Percentiles rank a stretch among this genome's conserved stretches.
Evolutionary conservation across 2,797 vertebrate genomes (phyloP).

Genomic region (Pseudochirops corinnae): DNA sequence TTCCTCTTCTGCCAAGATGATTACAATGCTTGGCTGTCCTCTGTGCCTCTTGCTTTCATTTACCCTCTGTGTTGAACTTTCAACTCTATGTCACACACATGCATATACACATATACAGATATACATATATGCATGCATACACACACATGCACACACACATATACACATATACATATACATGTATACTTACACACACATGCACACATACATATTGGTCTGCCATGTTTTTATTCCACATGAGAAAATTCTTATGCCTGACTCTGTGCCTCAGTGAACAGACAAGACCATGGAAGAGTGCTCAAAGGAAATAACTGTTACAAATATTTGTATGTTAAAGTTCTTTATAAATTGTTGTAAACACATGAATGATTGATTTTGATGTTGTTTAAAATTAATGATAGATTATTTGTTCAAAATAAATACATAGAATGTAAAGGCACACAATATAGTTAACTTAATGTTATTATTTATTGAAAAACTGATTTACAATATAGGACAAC

Average conservation of each 20-base stretch:
- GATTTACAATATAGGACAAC: neutral
- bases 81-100: neutral
- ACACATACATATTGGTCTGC: neutral
- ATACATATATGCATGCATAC: too few relatives aligned
- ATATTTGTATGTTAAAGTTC: neutral
- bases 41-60: neutral
- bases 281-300: neutral
- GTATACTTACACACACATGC: too few relatives aligned
- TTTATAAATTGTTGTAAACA: too few relatives aligned
- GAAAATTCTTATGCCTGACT: neutral
- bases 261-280: neutral
- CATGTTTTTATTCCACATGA: neutral
- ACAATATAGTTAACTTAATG: neutral
- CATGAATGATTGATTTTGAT: neutral
- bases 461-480: neutral
- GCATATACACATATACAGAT: too few relatives aligned
- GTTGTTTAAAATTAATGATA: neutral
- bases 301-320: neutral
- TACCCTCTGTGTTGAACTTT: neutral
- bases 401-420: neutral
- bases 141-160: too few relatives aligned
- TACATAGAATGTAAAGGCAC: accelerated
- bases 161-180: too few relatives aligned
- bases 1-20: neutral
- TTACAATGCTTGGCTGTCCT: neutral